phyloP scores from a whole-genome alignment of 2,888 invertebrate genomes.

The Pachymerium ferrugineum region DNA sequence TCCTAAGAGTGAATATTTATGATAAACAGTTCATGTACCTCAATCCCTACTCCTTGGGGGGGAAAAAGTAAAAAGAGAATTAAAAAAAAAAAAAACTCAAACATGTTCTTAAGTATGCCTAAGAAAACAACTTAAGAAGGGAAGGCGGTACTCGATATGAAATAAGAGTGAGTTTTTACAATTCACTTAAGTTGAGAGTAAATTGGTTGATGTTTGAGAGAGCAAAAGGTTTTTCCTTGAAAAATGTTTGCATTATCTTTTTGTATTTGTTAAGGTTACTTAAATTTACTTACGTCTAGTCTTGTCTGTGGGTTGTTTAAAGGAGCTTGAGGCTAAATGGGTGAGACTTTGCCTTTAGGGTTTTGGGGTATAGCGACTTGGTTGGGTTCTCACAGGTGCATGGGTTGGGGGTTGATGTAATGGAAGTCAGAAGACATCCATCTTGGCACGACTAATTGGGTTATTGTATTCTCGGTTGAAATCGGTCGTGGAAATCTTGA shows the following conservation, averaged over 20 bases:
- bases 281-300: neutral
- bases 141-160: conserved; percentile 4
- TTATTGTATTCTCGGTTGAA: conserved; percentile 6
- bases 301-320: conserved; percentile 14
- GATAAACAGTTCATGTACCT: conserved; percentile 15
- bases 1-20: conserved; percentile 16
- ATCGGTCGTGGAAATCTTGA: neutral
- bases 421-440: neutral
- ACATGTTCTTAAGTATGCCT: conserved; percentile 11
- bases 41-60: conserved; percentile 13
- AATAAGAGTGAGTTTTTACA: conserved; percentile 1
- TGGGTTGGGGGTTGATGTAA: conserved; percentile 4
- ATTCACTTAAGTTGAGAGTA: neutral
- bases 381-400: conserved; percentile 17
- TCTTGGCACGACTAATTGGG: conserved; percentile 8
- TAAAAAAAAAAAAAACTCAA: neutral
- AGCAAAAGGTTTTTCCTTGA: neutral
- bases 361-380: too few species aligned
- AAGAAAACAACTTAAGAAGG: conserved; percentile 16
- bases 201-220: too few species aligned
- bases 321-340: neutral
- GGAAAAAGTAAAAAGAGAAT: neutral
- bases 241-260: neutral
- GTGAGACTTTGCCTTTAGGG: neutral
- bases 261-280: neutral